Base-by-base conservation (phyloP, 2,797 vertebrate genomes). In the Cephalopachus bancanus region DNA sequence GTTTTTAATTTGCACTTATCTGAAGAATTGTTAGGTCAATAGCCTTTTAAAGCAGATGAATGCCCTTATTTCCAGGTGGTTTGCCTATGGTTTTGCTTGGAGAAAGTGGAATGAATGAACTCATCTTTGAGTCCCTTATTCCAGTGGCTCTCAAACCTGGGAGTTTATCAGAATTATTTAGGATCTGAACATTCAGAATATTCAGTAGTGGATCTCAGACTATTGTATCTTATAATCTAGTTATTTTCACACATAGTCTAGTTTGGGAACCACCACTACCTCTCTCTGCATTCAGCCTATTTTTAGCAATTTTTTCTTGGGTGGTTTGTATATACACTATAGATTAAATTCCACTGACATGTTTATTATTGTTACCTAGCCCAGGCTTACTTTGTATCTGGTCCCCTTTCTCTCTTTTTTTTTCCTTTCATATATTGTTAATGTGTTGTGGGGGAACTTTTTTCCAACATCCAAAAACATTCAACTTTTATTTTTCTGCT, bases 401-500 rank as follows among this genome's bases (percentile, higher is more conserved):
- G 49, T 83, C 19, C 10, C 28, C 22, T 64, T 53, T 64, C 44
- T 44, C 44, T 44, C 44, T 44, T 67, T 85, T 81, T 49, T 93
- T 44, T 44, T 5, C 44, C 15, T 93, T 17, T 88, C 88, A 91
- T 33, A 51, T 15, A 53, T 16, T 87, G 64, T 59, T 90, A 60
- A 81, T 62, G 22, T 87, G 28, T 76, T 93, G 37, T 88, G 55
- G 15, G 37, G 20, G 6, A 93, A 62, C 51, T 86, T 16, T 84
- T 95, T 95, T 59, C 44, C 9, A 87, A 14, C 1, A 91, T 67
- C 44, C 14, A 69, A 24, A 93, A 79, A 59, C 19, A 49, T 74
- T 88, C 1, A 20, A 88, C 15, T 95, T 93, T 78, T 76, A 60
- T 89, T 92, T 96, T 90, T 92, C 62, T 94, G 17, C 69, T 89